A percentile compares a stretch with the other conserved stretches of the same genome.
Evolutionary conservation across 2,797 vertebrate genomes (phyloP).

Genomic region (Phyllotis vaccarum): DNA sequence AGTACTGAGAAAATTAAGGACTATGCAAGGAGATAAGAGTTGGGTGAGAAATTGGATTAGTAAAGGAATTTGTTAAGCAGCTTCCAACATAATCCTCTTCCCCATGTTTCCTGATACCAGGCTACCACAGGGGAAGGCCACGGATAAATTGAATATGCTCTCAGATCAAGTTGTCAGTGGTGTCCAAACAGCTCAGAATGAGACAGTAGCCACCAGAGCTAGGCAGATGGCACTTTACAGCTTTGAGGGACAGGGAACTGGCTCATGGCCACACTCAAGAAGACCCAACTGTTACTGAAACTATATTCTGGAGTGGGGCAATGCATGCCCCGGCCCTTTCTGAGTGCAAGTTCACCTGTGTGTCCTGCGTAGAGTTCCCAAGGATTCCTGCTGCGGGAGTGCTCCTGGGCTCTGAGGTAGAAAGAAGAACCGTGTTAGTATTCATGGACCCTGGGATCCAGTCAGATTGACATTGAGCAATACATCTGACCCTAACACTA

Average conservation of each 20-base stretch:
- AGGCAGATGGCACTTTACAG: too few relatives aligned
- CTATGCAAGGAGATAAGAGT: not conserved
- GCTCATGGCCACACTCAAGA: not conserved
- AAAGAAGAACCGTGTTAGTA: not conserved
- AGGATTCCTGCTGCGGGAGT: fast-evolving
- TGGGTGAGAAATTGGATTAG: slow-evolving; percentile 69
- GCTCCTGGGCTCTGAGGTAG: slow-evolving; percentile 53
- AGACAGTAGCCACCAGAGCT: not conserved
- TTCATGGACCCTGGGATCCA: not conserved
- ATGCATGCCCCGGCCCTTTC: not conserved
- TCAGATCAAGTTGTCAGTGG: not conserved
- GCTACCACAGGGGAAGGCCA: not conserved
- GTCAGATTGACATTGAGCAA: not conserved
- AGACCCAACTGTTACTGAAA: not conserved
- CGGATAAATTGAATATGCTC: not conserved
- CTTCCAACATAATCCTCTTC: slow-evolving; percentile 72
- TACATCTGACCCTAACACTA: too few relatives aligned
- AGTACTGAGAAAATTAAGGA: slow-evolving; percentile 20
- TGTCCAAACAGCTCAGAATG: not conserved
- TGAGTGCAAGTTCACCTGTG: slow-evolving; percentile 54
- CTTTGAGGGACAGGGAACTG: fast-evolving
- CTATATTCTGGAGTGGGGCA: not conserved
- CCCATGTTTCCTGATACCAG: slow-evolving; percentile 33
- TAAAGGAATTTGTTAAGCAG: slow-evolving; percentile 47
- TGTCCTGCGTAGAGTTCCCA: not conserved